A percentile compares a stretch with the other conserved stretches of the same genome.
Evolutionary conservation across 2,113 vertebrate species (phyloP).

Genomic region (Malurus elegans): DNA sequence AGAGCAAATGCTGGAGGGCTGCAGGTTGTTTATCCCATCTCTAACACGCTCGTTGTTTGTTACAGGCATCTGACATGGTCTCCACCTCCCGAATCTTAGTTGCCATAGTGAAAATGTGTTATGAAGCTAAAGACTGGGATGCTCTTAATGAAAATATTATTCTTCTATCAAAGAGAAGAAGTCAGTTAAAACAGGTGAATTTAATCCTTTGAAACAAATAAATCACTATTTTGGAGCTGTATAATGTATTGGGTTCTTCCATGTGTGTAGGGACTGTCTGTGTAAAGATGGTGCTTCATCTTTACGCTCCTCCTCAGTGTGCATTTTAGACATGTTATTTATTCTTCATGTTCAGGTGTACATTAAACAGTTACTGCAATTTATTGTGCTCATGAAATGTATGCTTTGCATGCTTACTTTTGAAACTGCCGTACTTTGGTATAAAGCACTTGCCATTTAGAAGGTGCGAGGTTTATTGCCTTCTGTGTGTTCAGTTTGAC

Average conservation of each 20-base stretch:
- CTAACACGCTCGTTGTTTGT: not conserved
- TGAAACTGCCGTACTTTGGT: not conserved
- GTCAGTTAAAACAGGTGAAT: conserved; percentile 95
- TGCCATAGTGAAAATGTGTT: conserved; percentile 95
- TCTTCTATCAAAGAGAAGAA: conserved; percentile 93
- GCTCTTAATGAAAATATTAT: conserved; percentile 97
- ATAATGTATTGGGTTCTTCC: not conserved
- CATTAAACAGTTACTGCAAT: not conserved
- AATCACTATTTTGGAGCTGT: not conserved
- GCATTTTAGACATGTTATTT: not conserved
- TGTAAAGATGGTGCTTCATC: not conserved
- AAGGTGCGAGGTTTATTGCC: not conserved
- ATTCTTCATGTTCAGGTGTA: not conserved
- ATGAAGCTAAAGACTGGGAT: conserved; percentile 96
- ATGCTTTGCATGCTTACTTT: not conserved
- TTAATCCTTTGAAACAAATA: not conserved
- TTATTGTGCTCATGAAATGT: not conserved
- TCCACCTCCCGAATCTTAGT: conserved; percentile 97
- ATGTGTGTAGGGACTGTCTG: not conserved
- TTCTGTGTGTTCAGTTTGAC: not conserved
- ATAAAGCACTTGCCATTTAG: not conserved
- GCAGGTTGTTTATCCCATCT: not conserved
- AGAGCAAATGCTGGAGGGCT: not conserved
- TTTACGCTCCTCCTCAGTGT: not conserved
- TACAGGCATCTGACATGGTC: conserved; percentile 95